Evolutionary conservation across 2,797 vertebrate genomes (phyloP), one percentile per base, ranked within the genome.

Genomic region (Nothura maculosa): DNA sequence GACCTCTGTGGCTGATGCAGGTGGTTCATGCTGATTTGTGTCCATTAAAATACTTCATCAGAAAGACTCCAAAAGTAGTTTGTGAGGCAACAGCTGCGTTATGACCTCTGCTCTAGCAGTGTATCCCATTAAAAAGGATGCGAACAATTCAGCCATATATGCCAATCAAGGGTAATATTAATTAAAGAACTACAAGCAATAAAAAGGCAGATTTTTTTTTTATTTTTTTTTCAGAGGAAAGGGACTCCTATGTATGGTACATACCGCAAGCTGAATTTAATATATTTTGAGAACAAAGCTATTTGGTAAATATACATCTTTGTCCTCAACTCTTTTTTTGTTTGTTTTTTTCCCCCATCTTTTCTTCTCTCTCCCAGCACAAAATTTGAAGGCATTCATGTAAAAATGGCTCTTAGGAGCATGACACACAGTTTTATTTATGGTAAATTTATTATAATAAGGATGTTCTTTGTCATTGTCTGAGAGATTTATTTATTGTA

Each of bases 391-490:
- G 73, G 87, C 79, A 93, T 93, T 96, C 80, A 84, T 92, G 83
- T 93, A 96, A 96, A 81, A 96, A 96, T 95, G 91, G 84, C 86
- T 94, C 82, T 82, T 96, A 94, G 78, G 74, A 96, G 91, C 94
- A 94, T 95, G 90, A 88, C 90, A 95, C 78, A 73, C 43, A 81
- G 73, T 92, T 96, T 97, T 96, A 94, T 96, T 96, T 96, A 96
- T 96, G 90, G 93, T 93, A 95, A 96, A 97, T 97, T 96, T 97
- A 97, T 97, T 97, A 96, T 96, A 97, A 97, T 95, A 97, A 96
- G 96, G 86, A 94, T 97, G 95, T 96, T 96, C 95, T 86, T 94
- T 96, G 93, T 97, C 96, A 96, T 95, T 96, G 94, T 96, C 93
- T 97, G 94, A 97, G 91, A 95, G 89, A 97, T 97, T 96, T 97